phyloP scores from a whole-genome alignment of 2,797 vertebrate species.

The Sebastes wilsoni region DNA sequence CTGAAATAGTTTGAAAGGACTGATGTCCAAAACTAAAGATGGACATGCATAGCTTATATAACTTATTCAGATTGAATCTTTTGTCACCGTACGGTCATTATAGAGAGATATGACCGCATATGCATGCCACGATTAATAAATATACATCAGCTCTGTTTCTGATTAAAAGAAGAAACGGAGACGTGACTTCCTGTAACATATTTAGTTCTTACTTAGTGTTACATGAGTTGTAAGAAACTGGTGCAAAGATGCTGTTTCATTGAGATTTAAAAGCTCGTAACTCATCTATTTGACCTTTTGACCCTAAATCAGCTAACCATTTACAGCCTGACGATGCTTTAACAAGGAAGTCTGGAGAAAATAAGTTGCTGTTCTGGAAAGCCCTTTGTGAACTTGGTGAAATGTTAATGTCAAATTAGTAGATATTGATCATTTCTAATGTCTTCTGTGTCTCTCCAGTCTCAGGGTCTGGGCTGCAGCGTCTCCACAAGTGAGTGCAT shows the following conservation, averaged over 20 bases:
- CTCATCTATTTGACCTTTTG: too few species aligned
- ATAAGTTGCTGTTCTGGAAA: background rate
- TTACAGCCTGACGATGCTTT: background rate
- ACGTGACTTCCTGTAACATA: background rate
- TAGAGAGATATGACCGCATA: background rate
- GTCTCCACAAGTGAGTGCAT: constrained; percentile 59
- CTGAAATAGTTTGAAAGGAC: background rate
- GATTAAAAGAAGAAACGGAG: background rate
- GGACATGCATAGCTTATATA: too few species aligned
- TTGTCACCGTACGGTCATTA: too few species aligned
- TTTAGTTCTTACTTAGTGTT: background rate
- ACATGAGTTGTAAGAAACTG: background rate
- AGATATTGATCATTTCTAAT: background rate
- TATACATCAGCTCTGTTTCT: background rate
- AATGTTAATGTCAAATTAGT: background rate
- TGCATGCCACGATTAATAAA: background rate
- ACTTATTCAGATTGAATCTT: too few species aligned
- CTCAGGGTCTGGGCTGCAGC: constrained; percentile 63
- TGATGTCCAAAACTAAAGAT: too few species aligned
- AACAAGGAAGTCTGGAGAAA: background rate
- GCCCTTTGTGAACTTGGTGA: background rate
- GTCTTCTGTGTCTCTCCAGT: background rate
- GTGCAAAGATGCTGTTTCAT: too few species aligned
- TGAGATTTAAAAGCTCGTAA: too few species aligned
- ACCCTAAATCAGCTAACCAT: background rate